Base-by-base conservation (phyloP, 2,888 invertebrate genomes). In the Tribolium freemani region DNA sequence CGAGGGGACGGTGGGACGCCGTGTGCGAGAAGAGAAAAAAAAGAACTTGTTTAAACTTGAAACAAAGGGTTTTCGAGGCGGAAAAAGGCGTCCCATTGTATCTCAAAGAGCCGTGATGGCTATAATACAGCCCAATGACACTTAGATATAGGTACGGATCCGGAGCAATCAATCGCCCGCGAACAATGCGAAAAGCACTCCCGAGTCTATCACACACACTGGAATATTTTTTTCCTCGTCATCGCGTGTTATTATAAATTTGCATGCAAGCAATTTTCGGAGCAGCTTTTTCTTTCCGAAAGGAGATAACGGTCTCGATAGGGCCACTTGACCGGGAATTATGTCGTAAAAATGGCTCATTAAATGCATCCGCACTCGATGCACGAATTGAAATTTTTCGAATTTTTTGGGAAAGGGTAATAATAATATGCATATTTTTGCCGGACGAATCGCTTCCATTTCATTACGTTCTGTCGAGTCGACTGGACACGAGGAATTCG, bases 271-370 rank as follows among this genome's bases (percentile, higher is more conserved):
- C 74, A 76, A 70, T 77, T 78, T 77, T 38, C 71, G 58, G 69
- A 77, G 75, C 68, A 72, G 66, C 71, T 73, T 75, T 60, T 67
- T 67, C 67, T 67, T 67, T 67, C 57, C 38, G 56, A 20, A n/a
- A 13, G 56, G 11, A 54, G 66, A 66, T 66, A 66, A 67, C 31
- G 50, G 67, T 20, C 9, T 66, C 20, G 54, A 66, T 66, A 66
- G 21, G 16, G 66, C 78, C 69, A 72, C 75, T 78, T 77, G 72
- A 77, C 72, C 75, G 76, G 71, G 72, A 78, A 78, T 77, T 76
- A 74, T 75, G 73, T 74, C 74, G 71, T 75, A 73, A 75, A 77
- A 76, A 69, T 67, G 67, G 56, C 63, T 73, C 56, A 57, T 71
- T 71, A 70, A 58, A 66, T 50, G 68, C 73, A 72, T 58, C 31